Base-by-base conservation (phyloP, 2,113 vertebrate genomes). In the Callopanchax toddi region DNA sequence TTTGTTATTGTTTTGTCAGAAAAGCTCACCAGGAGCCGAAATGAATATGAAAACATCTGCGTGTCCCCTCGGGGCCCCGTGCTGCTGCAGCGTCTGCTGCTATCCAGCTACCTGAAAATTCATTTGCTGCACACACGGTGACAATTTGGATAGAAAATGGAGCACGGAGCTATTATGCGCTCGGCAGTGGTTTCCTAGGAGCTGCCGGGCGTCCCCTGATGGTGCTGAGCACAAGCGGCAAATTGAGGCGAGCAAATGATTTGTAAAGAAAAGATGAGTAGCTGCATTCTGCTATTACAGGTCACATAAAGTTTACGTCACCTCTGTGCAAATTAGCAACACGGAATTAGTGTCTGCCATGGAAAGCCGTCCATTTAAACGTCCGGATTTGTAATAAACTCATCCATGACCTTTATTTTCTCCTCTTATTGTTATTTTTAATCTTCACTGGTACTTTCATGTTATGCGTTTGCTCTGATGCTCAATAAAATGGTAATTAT, bases 21-120 rank as follows among this genome's bases (percentile, higher is more conserved):
- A 76, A 85, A 82, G 67, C 63, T 74, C 86, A 86, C 83, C 76
- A 76, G 82, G 72, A 88, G 82, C 83, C 55, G 79, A 85, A 84
- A 87, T 85, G 62, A 86, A 87, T 84, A 86, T 82, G 74, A 78
- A 83, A 84, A 85, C 87, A 89, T 86, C 78, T 86, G 89, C 81
- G 79, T 70, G 75, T 76, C 83, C 82, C 86, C 60, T 3, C 20
- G 34, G 76, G 79, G 71, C 50, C 57, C 13, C 22, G 37, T 25
- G 42, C 64, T 37, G 34, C 74, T 48, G 63, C 60, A 16, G 68
- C 72, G 26, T 63, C 17, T n/a, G 65, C 72, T 34, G 66, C 15
- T 67, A 62, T 55, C 70, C 49, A 70, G 74, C 65, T 6, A 59
- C 70, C 79, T 74, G 66, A 67, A 81, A 78, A 78, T 69, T 80